Evolutionary conservation across 1,140 invertebrate species (phyloP).

Genomic region (Physella acuta): DNA sequence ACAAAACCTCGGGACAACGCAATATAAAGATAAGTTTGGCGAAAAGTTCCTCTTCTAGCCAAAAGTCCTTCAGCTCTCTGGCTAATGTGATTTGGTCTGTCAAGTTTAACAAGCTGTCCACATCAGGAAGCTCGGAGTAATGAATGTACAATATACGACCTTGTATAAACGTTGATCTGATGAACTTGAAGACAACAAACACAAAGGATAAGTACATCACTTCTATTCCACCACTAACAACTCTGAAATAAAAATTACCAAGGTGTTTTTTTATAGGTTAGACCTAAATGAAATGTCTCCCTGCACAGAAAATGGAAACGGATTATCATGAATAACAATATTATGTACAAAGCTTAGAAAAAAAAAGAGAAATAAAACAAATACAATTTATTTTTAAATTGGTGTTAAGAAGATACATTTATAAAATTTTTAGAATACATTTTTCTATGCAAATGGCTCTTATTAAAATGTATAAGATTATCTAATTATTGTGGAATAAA

Average conservation of each 20-base stretch:
- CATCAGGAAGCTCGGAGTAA: slow-evolving; percentile 95
- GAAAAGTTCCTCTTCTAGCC: slow-evolving; percentile 97
- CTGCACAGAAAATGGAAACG: no score
- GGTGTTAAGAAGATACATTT: no score
- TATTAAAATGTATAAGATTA: no score
- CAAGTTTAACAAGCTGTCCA: slow-evolving; percentile 86
- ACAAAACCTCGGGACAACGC: slow-evolving; percentile 93
- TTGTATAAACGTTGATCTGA: slow-evolving; percentile 77
- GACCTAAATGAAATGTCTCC: no score
- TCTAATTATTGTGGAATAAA: no score
- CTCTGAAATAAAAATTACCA: slow-evolving; percentile 4
- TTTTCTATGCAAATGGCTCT: no score
- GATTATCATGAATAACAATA: no score
- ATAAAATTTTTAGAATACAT: no score
- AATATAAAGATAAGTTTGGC: slow-evolving; percentile 98
- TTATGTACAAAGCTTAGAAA: no score
- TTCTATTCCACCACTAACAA: slow-evolving; percentile 75
- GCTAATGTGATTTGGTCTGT: slow-evolving; percentile 96
- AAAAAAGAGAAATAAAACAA: no score
- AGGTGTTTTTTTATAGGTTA: no score
- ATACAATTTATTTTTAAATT: no score
- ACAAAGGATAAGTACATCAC: slow-evolving; percentile 96
- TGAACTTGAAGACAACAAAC: slow-evolving; percentile 82
- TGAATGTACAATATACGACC: slow-evolving; percentile 88
- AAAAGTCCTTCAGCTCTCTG: slow-evolving; percentile 89